Percentiles rank a stretch among this genome's conserved stretches.
These are phyloP conservation scores for Plotosus lineatus DNA, from an alignment of 2,113 vertebrate species.

Conservation along the genomic window DNA sequence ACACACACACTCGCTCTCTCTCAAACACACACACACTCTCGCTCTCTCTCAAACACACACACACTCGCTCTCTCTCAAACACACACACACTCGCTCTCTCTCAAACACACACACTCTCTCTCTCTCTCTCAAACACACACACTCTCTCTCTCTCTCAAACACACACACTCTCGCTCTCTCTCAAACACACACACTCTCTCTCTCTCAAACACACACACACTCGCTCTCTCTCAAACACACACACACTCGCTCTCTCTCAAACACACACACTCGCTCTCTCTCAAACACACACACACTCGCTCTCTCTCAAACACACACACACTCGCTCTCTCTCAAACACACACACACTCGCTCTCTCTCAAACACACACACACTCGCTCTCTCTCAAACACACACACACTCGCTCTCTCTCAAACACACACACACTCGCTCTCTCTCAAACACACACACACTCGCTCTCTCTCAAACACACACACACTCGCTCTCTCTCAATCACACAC, in stretches of 20 bases:
- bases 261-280: neutral
- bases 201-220: neutral
- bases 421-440: neutral
- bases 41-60: neutral
- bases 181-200: neutral
- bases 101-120: neutral
- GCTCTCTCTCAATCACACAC: neutral
- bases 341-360: neutral
- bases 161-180: neutral
- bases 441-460: neutral
- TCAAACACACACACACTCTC: neutral
- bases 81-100: neutral
- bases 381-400: too few species aligned
- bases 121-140: neutral
- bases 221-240: too few species aligned
- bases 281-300: neutral
- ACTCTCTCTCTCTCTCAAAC: too few species aligned
- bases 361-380: neutral
- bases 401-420: neutral
- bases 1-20: too few species aligned
- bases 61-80: neutral
- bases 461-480: too few species aligned
- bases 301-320: too few species aligned
- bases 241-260: neutral
- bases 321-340: neutral